Conservation (phyloP, 2,113 vertebrate species). For the Nibea albiflora region DNA sequence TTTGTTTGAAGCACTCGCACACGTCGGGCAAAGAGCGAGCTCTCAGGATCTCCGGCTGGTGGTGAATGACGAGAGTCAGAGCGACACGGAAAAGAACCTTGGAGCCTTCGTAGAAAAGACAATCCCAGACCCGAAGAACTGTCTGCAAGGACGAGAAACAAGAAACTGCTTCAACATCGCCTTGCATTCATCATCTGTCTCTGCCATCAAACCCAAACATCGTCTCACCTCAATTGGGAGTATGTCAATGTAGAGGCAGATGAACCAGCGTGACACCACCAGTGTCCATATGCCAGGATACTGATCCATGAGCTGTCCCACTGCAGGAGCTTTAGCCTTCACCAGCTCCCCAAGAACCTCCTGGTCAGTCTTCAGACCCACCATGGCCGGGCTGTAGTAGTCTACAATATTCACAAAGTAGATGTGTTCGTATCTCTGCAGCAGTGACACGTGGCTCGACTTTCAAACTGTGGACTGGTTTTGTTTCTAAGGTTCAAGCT, state of each 20-base stretch:
- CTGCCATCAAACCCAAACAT: not conserved
- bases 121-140: slow-evolving; percentile 96
- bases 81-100: slow-evolving; percentile 96
- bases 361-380: slow-evolving; percentile 94
- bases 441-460: not conserved
- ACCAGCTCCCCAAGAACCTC: slow-evolving; percentile 95
- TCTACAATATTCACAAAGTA: slow-evolving; percentile 77
- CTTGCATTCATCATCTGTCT: not conserved
- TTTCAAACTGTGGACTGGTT: not conserved
- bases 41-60: slow-evolving; percentile 90
- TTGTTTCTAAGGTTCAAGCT: not conserved
- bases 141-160: slow-evolving; percentile 82
- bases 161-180: not conserved
- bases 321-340: slow-evolving; percentile 89
- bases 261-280: slow-evolving; percentile 95
- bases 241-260: slow-evolving; percentile 95
- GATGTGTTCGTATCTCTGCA: not conserved
- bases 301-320: slow-evolving; percentile 89
- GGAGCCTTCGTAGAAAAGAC: slow-evolving; percentile 96
- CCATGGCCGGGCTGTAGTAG: slow-evolving; percentile 92
- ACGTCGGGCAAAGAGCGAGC: slow-evolving; percentile 89
- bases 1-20: slow-evolving; percentile 93
- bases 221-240: slow-evolving; percentile 93
- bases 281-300: slow-evolving; percentile 92
- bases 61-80: slow-evolving; percentile 91